Conservation (phyloP, 2,888 invertebrate species). For the Blera fallax region DNA sequence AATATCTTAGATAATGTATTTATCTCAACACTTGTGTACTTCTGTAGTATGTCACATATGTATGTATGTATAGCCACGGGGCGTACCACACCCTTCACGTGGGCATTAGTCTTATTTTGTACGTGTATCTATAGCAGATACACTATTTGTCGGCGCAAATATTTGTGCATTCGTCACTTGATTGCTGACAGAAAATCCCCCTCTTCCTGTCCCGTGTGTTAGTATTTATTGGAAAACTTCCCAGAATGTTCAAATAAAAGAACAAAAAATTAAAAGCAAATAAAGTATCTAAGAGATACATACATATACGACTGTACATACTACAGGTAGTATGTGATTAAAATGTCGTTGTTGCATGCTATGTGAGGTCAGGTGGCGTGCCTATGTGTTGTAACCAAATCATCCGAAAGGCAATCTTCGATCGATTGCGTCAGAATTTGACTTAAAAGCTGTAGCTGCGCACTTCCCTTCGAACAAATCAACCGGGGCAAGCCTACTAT, state of each 20-base stretch:
- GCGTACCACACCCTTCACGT: constrained; percentile 40
- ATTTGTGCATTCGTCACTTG: constrained; percentile 52
- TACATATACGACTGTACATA: background rate
- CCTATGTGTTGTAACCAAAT: constrained; percentile 4
- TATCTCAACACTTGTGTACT: constrained; percentile 57
- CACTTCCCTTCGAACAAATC: background rate
- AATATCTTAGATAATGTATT: constrained; percentile 33
- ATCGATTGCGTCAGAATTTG: constrained; percentile 38
- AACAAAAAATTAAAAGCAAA: constrained; percentile 3
- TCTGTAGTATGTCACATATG: no score
- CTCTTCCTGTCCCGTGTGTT: no score
- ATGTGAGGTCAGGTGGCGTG: background rate
- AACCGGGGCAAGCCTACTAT: background rate
- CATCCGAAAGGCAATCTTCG: constrained; percentile 9
- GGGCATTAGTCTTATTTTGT: no score
- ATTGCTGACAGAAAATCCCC: background rate
- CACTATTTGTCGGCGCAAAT: constrained; percentile 47
- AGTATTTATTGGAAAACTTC: constrained; percentile 23
- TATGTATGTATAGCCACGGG: no score
- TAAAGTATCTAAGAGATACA: background rate
- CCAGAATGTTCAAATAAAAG: background rate
- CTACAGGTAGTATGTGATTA: background rate
- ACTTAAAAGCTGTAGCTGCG: background rate
- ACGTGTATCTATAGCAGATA: background rate
- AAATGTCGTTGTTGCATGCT: background rate